Base-by-base conservation (phyloP, 2,113 vertebrate genomes). In the Guaruba guarouba region DNA sequence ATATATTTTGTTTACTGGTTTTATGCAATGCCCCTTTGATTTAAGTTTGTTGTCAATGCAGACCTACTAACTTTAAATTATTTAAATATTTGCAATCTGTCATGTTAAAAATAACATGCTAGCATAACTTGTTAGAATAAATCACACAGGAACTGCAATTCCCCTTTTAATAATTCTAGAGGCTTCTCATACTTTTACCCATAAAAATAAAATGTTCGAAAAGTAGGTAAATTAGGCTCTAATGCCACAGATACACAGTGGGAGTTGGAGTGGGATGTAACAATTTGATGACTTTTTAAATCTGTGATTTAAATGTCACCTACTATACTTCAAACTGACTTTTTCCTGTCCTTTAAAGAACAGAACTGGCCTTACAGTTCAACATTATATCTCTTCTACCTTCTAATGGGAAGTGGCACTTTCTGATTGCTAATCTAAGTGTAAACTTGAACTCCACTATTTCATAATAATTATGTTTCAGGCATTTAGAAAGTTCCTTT, bases 241-340 rank as follows among this genome's bases (percentile, higher is more conserved):
- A 73, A 52, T 39, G 59, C 33, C 59, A 82, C 31, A 94, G 82
- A 79, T 35, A 46, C 24, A 82, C 0, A 0, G n/a, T 0, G 0
- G 43, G 74, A 82, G 33, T 44, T 10, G 2, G 23, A 86, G 66
- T 54, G 24, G 69, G 51, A 79, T 52, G 49, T 44, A 85, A 68
- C 17, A 49, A 61, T 61, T 87, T 76, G 82, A 90, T 74, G 73
- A 86, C 74, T 79, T 91, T 83, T 93, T 15, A 95, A 88, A 90
- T 66, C 43, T 35, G 4, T 76, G 2, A 88, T 61, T 92, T 79
- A 93, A 95, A 94, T 90, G 85, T 68, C 88, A 90, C 49, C 44
- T 55, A 20, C 17, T 13, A 12, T 46, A 82, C 57, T 93, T 82
- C 28, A 88, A 91, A 87, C n/a, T 1, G 0, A 79, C 62, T 68